Base-by-base conservation (phyloP, 2,113 vertebrate species). In the Rhabdornis inornatus region DNA sequence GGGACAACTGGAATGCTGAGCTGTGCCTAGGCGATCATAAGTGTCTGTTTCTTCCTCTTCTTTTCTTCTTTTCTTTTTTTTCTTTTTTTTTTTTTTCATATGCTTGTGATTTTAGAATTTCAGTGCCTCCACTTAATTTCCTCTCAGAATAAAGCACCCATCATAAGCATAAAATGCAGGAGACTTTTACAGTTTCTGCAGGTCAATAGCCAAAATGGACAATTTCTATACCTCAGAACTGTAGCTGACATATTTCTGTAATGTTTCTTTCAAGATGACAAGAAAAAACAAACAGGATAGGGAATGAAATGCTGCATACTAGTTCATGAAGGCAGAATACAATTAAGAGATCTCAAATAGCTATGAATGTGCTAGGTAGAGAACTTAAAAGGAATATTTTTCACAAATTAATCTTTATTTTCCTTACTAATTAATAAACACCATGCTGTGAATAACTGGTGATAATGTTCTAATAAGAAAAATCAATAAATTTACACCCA, bases 401-500 rank as follows among this genome's bases (percentile, higher is more conserved):
- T 95, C 94, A 96, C 50, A 98, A 96, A 95, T 96, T 70, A 96
- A 96, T 96, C 81, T 96, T 94, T 96, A 96, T 97, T 97, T 98
- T 91, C 92, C 86, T 96, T 95, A 92, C 96, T 97, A 97, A 98
- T 98, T 98, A 98, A 97, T 97, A 97, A 98, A 97, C 88, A 96
- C n/a, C 97, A 97, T 85, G 96, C 97, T 98, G 97, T 98, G 97
- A 98, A 63, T 97, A 98, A 97, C 95, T 97, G 78, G 94, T 95
- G 95, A 97, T 97, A 98, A 98, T 96, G 80, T 97, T 97, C 94
- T 98, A 98, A 97, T 97, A 98, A 97, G 96, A 96, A 97, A 98
- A 98, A 98, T 98, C 97, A 98, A 98, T 98, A 98, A 95, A 98
- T 97, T 98, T 98, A 97, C 92, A 97, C 95, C 90, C 92, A 96